These are phyloP conservation scores for Eidolon helvum DNA, from an alignment of 2,113 vertebrate genomes.

Conservation along the genomic window DNA sequence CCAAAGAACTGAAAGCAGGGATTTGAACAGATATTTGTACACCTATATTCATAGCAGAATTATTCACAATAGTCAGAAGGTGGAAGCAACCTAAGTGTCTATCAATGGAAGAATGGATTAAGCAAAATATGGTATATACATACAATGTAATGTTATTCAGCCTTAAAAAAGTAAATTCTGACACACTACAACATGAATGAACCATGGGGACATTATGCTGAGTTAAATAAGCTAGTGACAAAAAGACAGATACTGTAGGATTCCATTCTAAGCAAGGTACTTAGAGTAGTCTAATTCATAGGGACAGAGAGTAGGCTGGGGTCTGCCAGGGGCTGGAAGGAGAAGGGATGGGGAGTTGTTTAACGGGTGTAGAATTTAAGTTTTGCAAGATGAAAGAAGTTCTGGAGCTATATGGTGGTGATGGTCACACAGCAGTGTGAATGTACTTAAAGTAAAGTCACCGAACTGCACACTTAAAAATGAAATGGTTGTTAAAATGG, in stretches of 20 bases:
- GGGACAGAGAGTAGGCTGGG: background rate
- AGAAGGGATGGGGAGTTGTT: background rate
- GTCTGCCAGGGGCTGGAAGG: background rate
- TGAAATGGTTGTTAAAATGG: no score
- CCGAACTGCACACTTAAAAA: background rate
- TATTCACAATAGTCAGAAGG: background rate
- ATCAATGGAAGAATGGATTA: no score
- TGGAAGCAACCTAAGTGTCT: background rate
- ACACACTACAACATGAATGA: background rate
- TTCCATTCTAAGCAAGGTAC: background rate
- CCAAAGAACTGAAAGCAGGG: background rate
- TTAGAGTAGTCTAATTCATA: background rate
- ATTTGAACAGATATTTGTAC: background rate
- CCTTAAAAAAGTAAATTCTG: background rate
- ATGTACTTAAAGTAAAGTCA: background rate
- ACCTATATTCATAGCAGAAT: background rate
- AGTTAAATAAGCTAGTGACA: background rate
- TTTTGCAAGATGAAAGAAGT: background rate
- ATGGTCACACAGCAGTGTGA: background rate
- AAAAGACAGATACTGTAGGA: background rate
- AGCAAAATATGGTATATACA: background rate
- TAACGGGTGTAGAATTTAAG: background rate
- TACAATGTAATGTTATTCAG: background rate
- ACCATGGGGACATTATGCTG: background rate
- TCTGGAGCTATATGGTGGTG: background rate